These are phyloP conservation scores for Cactoblastis cactorum DNA, from an alignment of 2,888 invertebrate species.

Conservation along the genomic window DNA sequence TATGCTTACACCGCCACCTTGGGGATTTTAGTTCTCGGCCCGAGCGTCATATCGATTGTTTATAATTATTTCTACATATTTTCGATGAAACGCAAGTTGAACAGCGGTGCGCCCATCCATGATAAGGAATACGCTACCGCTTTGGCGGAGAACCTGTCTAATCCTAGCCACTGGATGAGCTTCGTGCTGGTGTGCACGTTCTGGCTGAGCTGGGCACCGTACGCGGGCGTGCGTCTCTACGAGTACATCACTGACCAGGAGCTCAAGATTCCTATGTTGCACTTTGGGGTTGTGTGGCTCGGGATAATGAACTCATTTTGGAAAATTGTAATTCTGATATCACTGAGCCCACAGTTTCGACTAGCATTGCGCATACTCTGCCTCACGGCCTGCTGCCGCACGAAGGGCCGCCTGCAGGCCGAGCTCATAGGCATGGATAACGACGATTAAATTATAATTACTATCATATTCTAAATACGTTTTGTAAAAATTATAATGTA, in stretches of 20 bases:
- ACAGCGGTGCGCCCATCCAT: slow-evolving; percentile 91
- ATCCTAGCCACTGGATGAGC: slow-evolving; percentile 97
- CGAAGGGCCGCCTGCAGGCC: slow-evolving; percentile 89
- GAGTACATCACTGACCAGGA: slow-evolving; percentile 83
- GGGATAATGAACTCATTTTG: slow-evolving; percentile 97
- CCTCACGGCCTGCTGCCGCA: slow-evolving; percentile 92
- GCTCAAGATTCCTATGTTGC: slow-evolving; percentile 88
- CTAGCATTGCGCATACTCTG: slow-evolving; percentile 92
- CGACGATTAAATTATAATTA: slow-evolving; percentile 81
- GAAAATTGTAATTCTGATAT: slow-evolving; percentile 94
- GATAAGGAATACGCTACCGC: slow-evolving; percentile 96
- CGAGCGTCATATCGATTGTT: slow-evolving; percentile 95
- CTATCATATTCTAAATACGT: background rate
- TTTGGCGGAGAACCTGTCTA: slow-evolving; percentile 92
- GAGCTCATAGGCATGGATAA: slow-evolving; percentile 92
- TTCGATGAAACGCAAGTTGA: slow-evolving; percentile 91
- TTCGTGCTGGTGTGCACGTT: slow-evolving; percentile 94
- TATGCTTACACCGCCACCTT: slow-evolving; percentile 96
- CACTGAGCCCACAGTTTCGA: slow-evolving; percentile 95
- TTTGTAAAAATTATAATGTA: background rate
- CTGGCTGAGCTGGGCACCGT: slow-evolving; percentile 96
- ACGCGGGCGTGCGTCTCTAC: slow-evolving; percentile 89
- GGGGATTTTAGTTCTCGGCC: slow-evolving; percentile 94
- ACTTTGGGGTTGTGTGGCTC: slow-evolving; percentile 96
- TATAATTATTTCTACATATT: slow-evolving; percentile 98